Evolutionary conservation across 2,797 vertebrate species (phyloP).

Genomic region (Spea hammondii): DNA sequence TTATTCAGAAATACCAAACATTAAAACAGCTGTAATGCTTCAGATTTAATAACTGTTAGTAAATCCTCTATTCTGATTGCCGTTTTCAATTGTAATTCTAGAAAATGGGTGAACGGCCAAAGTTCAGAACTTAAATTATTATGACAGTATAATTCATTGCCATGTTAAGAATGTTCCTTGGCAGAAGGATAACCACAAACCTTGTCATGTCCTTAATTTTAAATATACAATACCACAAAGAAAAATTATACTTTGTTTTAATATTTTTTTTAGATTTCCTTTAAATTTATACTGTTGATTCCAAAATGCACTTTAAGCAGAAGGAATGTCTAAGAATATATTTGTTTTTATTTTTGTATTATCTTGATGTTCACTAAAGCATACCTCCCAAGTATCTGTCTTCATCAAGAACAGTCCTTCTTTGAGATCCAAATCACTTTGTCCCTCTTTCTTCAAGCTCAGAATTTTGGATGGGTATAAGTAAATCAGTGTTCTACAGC

Average conservation of each 20-base stretch:
- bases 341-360: no score
- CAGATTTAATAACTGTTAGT: not conserved
- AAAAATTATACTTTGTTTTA: not conserved
- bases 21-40: conserved; percentile 11
- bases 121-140: conserved; percentile 12
- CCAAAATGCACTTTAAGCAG: no score
- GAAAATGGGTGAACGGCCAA: conserved; percentile 7
- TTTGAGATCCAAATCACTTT: not conserved
- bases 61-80: not conserved
- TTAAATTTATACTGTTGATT: no score
- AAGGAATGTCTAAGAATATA: no score
- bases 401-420: no score
- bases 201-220: conserved; percentile 13
- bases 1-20: no score
- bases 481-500: no score
- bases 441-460: not conserved
- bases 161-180: conserved; percentile 34
- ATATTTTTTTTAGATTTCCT: not conserved
- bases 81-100: not conserved
- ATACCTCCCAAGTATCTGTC: no score
- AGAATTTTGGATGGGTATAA: no score
- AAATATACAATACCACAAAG: not conserved
- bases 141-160: conserved; percentile 31
- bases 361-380: no score
- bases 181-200: conserved; percentile 23